Conservation (phyloP, 2,888 invertebrate species). For the Psylliodes chrysocephalus region DNA sequence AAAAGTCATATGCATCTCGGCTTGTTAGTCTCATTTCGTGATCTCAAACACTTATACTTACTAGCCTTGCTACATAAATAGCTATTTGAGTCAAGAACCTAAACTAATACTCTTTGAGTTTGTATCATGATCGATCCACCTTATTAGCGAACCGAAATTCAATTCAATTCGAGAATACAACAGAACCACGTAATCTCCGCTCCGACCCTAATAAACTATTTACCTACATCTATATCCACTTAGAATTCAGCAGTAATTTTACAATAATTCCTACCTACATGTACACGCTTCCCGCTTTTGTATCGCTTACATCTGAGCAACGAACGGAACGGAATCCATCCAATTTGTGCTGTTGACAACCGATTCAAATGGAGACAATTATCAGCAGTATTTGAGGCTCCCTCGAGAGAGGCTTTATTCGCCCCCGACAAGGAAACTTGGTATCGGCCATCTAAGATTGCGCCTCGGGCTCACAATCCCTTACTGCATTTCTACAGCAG, state of each 20-base stretch:
- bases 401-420: conserved; percentile 35
- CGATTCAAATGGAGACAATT: conserved; percentile 39
- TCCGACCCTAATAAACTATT: neutral
- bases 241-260: conserved; percentile 28
- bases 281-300: conserved; percentile 1
- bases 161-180: too few relatives aligned
- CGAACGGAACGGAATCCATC: conserved; percentile 20
- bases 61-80: too few relatives aligned
- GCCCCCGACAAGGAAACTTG: conserved; percentile 43
- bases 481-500: conserved; percentile 25
- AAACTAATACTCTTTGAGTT: too few relatives aligned
- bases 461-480: conserved; percentile 35
- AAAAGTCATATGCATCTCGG: too few relatives aligned
- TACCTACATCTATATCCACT: conserved; percentile 22
- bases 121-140: too few relatives aligned
- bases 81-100: too few relatives aligned
- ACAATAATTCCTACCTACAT: conserved; percentile 9
- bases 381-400: conserved; percentile 43
- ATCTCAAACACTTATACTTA: too few relatives aligned
- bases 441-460: conserved; percentile 48
- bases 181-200: neutral
- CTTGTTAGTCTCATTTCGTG: too few relatives aligned
- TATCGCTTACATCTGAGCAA: conserved; percentile 26
- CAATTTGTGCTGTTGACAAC: conserved; percentile 38
- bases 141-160: too few relatives aligned